phyloP scores from a whole-genome alignment of 1,140 invertebrate genomes.

The Sycobia sp. region DNA sequence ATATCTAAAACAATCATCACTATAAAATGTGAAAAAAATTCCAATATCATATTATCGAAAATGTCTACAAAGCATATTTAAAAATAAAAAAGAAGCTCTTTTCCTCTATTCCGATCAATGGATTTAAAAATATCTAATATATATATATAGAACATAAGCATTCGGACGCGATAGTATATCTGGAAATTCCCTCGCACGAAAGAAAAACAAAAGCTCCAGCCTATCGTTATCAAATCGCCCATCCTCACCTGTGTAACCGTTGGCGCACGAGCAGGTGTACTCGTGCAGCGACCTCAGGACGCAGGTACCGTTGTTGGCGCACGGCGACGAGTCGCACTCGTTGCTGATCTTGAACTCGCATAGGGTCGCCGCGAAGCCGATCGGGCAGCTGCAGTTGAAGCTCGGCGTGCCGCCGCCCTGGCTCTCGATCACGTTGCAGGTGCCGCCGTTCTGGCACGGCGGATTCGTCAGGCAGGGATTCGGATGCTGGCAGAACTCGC shows the following conservation, averaged over 20 bases:
- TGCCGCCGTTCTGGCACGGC: slow-evolving; percentile 91
- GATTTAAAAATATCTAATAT: too few relatives aligned
- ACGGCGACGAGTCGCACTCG: slow-evolving; percentile 87
- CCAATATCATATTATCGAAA: too few relatives aligned
- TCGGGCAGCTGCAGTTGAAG: slow-evolving; percentile 85
- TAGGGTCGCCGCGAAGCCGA: slow-evolving; percentile 89
- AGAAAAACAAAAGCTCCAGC: too few relatives aligned
- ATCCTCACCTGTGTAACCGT: slow-evolving; percentile 80
- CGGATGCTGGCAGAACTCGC: slow-evolving; percentile 90
- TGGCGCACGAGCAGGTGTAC: slow-evolving; percentile 82
- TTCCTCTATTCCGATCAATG: too few relatives aligned
- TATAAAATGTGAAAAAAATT: too few relatives aligned
- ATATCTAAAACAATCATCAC: too few relatives aligned
- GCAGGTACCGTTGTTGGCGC: slow-evolving; percentile 85
- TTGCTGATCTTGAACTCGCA: slow-evolving; percentile 91
- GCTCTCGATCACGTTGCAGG: slow-evolving; percentile 79
- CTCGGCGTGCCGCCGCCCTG: slow-evolving; percentile 70
- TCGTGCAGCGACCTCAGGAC: slow-evolving; percentile 75
- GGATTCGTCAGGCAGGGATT: slow-evolving; percentile 89
- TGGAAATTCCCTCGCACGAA: too few relatives aligned
- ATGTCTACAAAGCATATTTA: too few relatives aligned
- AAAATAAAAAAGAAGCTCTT: too few relatives aligned
- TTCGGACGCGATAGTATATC: too few relatives aligned
- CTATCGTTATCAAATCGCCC: not conserved
- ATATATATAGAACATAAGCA: too few relatives aligned